phyloP scores from a whole-genome alignment of 2,113 vertebrate species.

The Arvicanthis niloticus region DNA sequence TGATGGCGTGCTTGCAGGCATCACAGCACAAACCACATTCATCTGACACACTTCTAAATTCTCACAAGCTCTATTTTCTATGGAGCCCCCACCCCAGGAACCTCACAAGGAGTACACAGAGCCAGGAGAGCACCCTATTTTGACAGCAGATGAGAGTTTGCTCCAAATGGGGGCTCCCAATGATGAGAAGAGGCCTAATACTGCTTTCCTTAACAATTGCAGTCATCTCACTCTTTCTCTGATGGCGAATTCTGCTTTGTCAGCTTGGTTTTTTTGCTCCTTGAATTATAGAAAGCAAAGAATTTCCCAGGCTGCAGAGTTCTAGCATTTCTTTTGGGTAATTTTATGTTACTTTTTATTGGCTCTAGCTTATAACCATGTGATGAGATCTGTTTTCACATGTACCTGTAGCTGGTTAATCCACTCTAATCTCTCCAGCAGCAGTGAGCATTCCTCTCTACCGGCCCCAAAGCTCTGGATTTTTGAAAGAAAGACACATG shows the following conservation, averaged over 20 bases:
- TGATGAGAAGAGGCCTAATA: fast-evolving
- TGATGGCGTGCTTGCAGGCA: neutral
- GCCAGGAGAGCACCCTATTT: neutral
- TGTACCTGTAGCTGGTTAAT: no score
- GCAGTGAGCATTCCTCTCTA: no score
- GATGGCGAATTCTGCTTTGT: neutral
- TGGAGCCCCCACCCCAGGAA: neutral
- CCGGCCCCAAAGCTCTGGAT: no score
- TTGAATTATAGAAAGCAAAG: neutral
- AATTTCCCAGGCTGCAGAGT: neutral
- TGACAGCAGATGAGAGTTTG: neutral
- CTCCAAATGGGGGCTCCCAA: neutral
- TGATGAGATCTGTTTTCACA: neutral
- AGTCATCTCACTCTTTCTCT: neutral
- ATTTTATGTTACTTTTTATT: slow-evolving; percentile 8
- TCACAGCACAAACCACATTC: neutral
- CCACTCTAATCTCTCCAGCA: no score
- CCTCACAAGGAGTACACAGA: neutral
- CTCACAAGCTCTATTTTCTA: no score
- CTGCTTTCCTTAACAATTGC: neutral
- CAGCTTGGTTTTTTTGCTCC: neutral
- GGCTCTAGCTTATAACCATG: neutral
- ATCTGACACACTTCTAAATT: neutral
- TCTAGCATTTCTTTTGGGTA: neutral
- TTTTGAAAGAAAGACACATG: no score